Base-by-base conservation (phyloP, 2,888 invertebrate genomes). In the Xestia sexstrigata region DNA sequence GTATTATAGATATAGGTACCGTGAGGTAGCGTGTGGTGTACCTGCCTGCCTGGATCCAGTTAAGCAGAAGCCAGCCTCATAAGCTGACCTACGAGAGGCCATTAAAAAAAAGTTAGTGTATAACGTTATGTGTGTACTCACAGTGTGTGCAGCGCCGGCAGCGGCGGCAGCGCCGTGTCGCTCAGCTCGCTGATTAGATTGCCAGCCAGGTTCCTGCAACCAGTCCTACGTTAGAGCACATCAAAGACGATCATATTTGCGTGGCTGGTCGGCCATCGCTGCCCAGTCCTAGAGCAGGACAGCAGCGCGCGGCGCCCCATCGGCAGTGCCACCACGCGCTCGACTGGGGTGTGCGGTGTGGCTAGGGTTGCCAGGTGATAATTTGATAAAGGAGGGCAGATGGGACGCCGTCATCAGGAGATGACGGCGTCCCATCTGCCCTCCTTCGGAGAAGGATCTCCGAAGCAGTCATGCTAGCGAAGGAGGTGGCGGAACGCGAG, bases 111-210 rank as follows among this genome's bases (percentile, higher is more conserved):
- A 47, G 45, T 47, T 15, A 20, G 71, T 39, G 35, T 23, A 26
- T 8, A 47, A 30, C 15, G 7, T 26, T 0, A 15, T 23, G 69
- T 85, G 94, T 52, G 52, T 55, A 60, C 99, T 99, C 97, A 99
- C 99, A 99, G 97, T 87, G 98, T 98, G 90, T 98, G 97, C 82
- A 99, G 97, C 90, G 97, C 97, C 71, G 97, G 97, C 95, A 98
- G 97, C 88, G 97, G 97, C 74, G 98, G 97, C 94, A 99, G 98
- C 81, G 98, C 97, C 83, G 97, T 97, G 86, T 97, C 97, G 79
- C 97, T 97, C 91, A 99, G 97, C 93, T 97, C 97, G 89, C 97
- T 95, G 92, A 99, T 97, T 93, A 97, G 97, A 97, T 99, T 99
- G 93, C 97, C 98, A 86, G 98, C 98, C 92, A 99, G 97, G 95